Evolutionary conservation across 2,888 invertebrate species (phyloP).

Genomic region (Papilio elwesi): DNA sequence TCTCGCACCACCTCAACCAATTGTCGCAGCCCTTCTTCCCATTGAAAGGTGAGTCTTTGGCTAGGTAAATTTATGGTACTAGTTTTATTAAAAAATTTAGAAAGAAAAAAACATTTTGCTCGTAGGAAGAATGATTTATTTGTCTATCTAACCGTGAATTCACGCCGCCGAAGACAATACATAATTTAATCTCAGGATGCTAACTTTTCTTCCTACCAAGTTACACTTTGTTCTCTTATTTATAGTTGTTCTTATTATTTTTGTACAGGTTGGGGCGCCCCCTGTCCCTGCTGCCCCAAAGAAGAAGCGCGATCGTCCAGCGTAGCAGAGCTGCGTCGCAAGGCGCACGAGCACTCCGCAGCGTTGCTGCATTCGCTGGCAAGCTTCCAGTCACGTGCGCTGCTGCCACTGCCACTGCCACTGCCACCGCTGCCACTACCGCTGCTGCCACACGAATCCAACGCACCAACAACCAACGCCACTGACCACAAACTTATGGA

Average conservation of each 20-base stretch:
- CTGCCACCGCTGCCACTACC: slow-evolving; percentile 68
- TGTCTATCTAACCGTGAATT: too few species aligned
- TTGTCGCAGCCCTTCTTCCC: slow-evolving; percentile 93
- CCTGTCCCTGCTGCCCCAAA: slow-evolving; percentile 91
- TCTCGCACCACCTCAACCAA: slow-evolving; percentile 85
- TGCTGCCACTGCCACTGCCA: slow-evolving; percentile 73
- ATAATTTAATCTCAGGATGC: too few species aligned
- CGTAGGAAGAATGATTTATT: too few species aligned
- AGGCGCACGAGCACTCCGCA: slow-evolving; percentile 97
- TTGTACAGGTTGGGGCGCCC: slow-evolving; percentile 87
- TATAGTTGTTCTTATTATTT: neutral
- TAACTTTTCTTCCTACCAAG: too few species aligned
- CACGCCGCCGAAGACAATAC: too few species aligned
- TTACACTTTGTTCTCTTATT: too few species aligned
- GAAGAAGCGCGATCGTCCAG: slow-evolving; percentile 92
- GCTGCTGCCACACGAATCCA: slow-evolving; percentile 55
- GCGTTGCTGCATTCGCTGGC: slow-evolving; percentile 91
- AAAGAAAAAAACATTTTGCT: too few species aligned
- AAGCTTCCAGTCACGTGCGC: slow-evolving; percentile 85
- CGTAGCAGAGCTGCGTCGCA: slow-evolving; percentile 95
- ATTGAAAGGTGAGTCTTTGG: slow-evolving; percentile 87
- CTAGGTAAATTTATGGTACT: too few species aligned
- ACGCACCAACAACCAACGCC: slow-evolving; percentile 50
- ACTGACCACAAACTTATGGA: slow-evolving; percentile 70
- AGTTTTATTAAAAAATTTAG: too few species aligned